These are phyloP conservation scores for Calyptommatus sinebrachiatus DNA, from an alignment of 2,113 vertebrate genomes.

Conservation along the genomic window DNA sequence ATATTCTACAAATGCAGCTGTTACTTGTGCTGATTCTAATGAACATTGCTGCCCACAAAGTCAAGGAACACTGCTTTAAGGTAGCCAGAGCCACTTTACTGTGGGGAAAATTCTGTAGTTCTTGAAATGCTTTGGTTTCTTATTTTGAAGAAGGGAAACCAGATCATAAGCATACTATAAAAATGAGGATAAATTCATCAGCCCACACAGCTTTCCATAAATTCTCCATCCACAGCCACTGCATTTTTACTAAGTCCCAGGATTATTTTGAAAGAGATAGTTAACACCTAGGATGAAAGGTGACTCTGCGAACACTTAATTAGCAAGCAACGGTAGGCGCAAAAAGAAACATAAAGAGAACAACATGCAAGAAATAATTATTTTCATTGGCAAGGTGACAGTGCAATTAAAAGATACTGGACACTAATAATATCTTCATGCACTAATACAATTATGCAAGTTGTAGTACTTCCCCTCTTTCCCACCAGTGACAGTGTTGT, in stretches of 20 bases:
- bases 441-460: not conserved
- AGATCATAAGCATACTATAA: not conserved
- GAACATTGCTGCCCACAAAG: conserved; percentile 11
- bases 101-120: conserved; percentile 5
- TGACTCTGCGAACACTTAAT: conserved; percentile 35
- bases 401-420: not conserved
- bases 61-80: not conserved
- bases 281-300: conserved; percentile 28
- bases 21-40: not conserved
- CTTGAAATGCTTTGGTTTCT: conserved; percentile 11
- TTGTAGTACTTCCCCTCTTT: not conserved
- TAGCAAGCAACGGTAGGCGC: conserved; percentile 17
- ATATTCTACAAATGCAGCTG: not conserved
- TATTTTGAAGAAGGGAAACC: conserved; percentile 1
- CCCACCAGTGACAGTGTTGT: no score
- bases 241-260: conserved; percentile 15
- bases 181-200: conserved; percentile 17
- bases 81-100: not conserved
- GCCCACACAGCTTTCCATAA: conserved; percentile 8
- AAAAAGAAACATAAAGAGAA: conserved; percentile 19
- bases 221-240: conserved; percentile 25
- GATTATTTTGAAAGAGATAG: conserved; percentile 22
- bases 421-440: no score
- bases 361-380: conserved; percentile 3
- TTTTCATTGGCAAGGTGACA: not conserved